Conservation (phyloP, 2,888 invertebrate genomes). For the Philonicus albiceps region DNA sequence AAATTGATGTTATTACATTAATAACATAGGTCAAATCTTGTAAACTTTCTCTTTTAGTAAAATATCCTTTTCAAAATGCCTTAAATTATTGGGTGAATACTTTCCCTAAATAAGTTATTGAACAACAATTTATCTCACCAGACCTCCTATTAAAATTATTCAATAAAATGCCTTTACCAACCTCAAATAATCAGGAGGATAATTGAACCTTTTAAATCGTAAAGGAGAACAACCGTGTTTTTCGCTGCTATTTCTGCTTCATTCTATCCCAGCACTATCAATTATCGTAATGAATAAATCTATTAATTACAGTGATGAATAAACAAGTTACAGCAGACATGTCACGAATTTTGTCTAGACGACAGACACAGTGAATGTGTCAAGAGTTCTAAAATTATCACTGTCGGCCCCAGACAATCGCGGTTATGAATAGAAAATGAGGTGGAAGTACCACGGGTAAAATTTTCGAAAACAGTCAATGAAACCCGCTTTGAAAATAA, state of each 20-base stretch:
- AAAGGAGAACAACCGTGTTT: not conserved
- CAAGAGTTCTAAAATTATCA: not conserved
- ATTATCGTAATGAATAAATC: not conserved
- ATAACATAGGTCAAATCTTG: not conserved
- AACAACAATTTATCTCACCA: not conserved
- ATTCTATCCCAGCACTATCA: not conserved
- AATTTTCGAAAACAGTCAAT: not conserved
- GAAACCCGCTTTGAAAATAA: not conserved
- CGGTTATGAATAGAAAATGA: not conserved
- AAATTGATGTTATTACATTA: not conserved
- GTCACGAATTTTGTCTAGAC: not conserved
- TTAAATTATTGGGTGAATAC: not conserved
- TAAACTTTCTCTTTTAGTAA: not conserved
- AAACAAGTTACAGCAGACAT: not conserved
- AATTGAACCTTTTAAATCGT: not conserved
- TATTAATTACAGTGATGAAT: not conserved
- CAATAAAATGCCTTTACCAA: not conserved
- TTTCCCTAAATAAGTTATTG: not conserved
- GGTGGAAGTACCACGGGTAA: not conserved
- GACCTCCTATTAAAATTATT: not conserved
- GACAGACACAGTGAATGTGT: not conserved
- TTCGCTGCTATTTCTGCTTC: not conserved
- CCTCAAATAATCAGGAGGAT: not conserved
- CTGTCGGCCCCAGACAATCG: not conserved
- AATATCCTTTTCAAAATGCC: not conserved